phyloP scores from a whole-genome alignment of 2,113 vertebrate genomes.

The Pachypanchax playfairii region DNA sequence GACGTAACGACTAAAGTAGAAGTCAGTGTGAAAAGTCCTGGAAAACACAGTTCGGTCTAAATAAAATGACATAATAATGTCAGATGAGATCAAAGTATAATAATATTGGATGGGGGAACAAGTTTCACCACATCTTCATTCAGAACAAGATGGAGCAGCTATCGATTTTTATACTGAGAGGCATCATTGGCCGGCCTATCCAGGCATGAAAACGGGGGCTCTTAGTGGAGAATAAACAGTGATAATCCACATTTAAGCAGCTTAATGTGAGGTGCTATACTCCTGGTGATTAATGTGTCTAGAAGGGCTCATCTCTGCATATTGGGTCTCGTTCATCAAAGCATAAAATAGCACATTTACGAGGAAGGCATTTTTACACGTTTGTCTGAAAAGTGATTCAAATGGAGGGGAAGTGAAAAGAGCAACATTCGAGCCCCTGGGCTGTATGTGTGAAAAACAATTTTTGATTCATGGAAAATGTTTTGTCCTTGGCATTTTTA shows the following conservation, averaged over 20 bases:
- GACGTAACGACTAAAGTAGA: conserved; percentile 29
- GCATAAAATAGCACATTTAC: conserved; percentile 56
- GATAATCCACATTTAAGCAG: conserved; percentile 75
- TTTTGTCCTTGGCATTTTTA: conserved; percentile 29
- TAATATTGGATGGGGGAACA: conserved; percentile 16
- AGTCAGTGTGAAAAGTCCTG: conserved; percentile 17
- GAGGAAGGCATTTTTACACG: conserved; percentile 34
- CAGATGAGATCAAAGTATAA: conserved; percentile 41
- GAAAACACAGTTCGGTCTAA: conserved; percentile 12
- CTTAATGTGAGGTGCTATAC: conserved; percentile 74
- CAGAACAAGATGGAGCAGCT: conserved; percentile 28
- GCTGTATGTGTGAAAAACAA: conserved; percentile 28
- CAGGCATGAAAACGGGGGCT: conserved; percentile 65
- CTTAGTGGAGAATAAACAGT: conserved; percentile 71
- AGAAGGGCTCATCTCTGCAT: conserved; percentile 63
- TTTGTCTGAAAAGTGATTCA: conserved; percentile 48
- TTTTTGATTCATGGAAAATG: conserved; percentile 40
- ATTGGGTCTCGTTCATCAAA: conserved; percentile 64
- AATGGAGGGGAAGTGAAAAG: conserved; percentile 27
- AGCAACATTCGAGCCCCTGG: conserved; percentile 25
- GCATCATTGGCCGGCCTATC: conserved; percentile 47
- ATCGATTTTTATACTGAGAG: conserved; percentile 62
- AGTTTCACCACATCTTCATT: conserved; percentile 52
- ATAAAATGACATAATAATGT: conserved; percentile 18
- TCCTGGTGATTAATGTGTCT: conserved; percentile 70